Conservation (phyloP, 2,797 vertebrate species). For the Lithobates sylvaticus region DNA sequence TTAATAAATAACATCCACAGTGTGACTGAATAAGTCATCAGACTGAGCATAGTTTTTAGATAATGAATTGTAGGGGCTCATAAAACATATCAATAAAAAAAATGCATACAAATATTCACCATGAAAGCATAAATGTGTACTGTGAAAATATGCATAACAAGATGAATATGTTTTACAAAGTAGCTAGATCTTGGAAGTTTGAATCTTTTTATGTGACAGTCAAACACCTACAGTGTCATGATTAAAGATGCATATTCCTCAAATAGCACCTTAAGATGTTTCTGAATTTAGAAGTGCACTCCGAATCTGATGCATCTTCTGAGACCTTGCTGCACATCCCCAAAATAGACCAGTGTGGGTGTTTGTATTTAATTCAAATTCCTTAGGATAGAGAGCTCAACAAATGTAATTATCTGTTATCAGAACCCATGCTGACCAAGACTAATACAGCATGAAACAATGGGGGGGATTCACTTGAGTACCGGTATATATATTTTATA, state of each 20-base stretch:
- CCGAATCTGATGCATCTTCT: constrained; percentile 6
- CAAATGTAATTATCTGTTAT: background rate
- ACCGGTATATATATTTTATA: background rate
- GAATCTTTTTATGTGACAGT: background rate
- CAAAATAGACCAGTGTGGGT: constrained; percentile 37
- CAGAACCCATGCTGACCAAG: background rate
- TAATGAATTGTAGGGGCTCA: background rate
- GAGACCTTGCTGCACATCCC: background rate
- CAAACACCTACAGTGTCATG: constrained; percentile 13
- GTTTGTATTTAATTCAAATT: background rate
- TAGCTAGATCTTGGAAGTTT: background rate
- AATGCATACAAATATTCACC: background rate
- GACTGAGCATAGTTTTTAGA: no score
- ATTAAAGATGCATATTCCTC: background rate
- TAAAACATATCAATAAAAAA: background rate
- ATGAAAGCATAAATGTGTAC: background rate
- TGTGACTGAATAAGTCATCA: no score
- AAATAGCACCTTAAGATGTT: constrained; percentile 1
- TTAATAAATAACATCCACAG: no score
- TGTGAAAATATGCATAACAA: background rate
- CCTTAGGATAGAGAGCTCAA: background rate
- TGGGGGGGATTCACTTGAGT: background rate
- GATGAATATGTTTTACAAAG: background rate
- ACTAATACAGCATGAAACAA: background rate
- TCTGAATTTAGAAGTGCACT: constrained; percentile 26